Conservation (phyloP, 2,113 vertebrate species). For the Forbesichthys agassizii region DNA sequence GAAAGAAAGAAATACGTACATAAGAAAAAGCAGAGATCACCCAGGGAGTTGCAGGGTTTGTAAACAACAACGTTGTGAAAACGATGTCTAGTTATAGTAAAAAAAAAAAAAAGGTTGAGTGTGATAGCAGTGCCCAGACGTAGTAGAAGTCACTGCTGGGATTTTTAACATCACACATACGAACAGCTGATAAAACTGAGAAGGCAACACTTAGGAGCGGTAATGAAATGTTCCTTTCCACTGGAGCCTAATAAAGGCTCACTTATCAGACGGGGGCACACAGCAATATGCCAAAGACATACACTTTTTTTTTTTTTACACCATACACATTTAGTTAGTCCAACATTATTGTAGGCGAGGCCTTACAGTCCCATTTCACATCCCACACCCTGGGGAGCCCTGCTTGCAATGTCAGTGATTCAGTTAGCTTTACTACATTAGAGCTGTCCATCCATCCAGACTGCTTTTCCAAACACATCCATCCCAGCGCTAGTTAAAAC, state of each 20-base stretch:
- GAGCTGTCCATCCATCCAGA: slow-evolving; percentile 78
- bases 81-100: background rate
- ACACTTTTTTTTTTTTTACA: background rate
- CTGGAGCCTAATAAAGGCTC: background rate
- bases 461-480: slow-evolving; percentile 80
- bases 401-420: slow-evolving; percentile 60
- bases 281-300: background rate
- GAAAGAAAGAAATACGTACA: slow-evolving; percentile 5
- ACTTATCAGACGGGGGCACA: background rate
- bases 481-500: slow-evolving; percentile 79
- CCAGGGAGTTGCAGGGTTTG: background rate
- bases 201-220: slow-evolving; percentile 6
- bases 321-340: slow-evolving; percentile 36
- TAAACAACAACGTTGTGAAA: background rate
- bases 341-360: slow-evolving; percentile 44
- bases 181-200: background rate
- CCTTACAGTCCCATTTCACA: slow-evolving; percentile 41
- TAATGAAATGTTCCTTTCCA: background rate
- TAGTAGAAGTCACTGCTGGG: background rate
- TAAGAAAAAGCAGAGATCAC: slow-evolving; percentile 42
- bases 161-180: background rate
- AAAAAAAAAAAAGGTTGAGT: background rate
- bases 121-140: background rate
- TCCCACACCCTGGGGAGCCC: slow-evolving; percentile 45
- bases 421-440: slow-evolving; percentile 78